Base-by-base conservation (phyloP, 2,113 vertebrate species). In the Egretta garzetta region DNA sequence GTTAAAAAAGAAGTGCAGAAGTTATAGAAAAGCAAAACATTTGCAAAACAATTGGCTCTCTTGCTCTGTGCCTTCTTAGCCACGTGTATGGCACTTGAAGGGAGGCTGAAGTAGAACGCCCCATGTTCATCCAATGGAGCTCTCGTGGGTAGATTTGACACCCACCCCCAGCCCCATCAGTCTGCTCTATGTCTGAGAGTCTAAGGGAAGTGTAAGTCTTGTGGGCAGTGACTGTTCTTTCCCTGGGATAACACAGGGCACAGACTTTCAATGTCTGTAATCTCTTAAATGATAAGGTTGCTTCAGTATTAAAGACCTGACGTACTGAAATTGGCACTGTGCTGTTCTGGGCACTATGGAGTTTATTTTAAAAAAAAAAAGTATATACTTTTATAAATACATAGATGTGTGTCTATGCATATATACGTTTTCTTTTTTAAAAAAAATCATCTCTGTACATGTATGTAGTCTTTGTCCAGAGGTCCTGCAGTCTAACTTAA, bases 61-160 rank as follows among this genome's bases (percentile, higher is more conserved):
- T 37, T 73, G 33, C n/a, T 67, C 37, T 59, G 35, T 43, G 43
- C 30, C 14, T 86, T 13, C 53, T 43, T 35, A 30, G 33, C 12
- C 2, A 7, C 1, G 0, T 11, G 14, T 71, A 1, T 22, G 17
- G 12, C 33, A 14, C 41, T 23, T 32, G 33, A 49, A 64, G 56
- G 58, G 39, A 66, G 8, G 5, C 35, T 39, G 32, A 13, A 56
- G 16, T 41, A 27, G 37, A 16, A 4, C 41, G 27, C 19, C 66
- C 74, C 3, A 0, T 41, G 56, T 76, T 80, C 41, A 7, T 26
- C 52, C 71, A 8, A 0, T 27, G 23, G 85, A 64, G 63, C 68
- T 43, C 10, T 47, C 32, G 3, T 0, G 4, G n/a, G 52, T 16
- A 12, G 74, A 64, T 81, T 45, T 43, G n/a, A n/a, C n/a, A 39